Conservation (phyloP, 2,113 vertebrate species). For the Salvelinus fontinalis region DNA sequence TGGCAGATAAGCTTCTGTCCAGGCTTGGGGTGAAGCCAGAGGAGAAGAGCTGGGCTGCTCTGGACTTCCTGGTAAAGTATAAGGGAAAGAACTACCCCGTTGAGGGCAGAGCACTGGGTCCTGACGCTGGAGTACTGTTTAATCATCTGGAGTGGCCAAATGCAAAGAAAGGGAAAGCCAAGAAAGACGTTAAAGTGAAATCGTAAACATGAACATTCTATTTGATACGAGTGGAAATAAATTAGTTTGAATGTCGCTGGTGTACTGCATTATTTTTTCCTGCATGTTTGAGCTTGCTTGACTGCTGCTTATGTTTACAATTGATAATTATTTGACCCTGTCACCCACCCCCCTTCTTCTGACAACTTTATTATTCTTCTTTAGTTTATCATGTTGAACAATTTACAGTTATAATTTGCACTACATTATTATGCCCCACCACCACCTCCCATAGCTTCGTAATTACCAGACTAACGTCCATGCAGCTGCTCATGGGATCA, state of each 20-base stretch:
- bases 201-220: background rate
- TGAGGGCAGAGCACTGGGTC: slow-evolving; percentile 83
- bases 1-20: no score
- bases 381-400: no score
- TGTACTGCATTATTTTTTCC: background rate
- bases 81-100: slow-evolving; percentile 74
- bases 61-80: slow-evolving; percentile 31
- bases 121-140: slow-evolving; percentile 84
- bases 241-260: background rate
- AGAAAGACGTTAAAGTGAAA: slow-evolving; percentile 33
- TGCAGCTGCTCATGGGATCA: no score
- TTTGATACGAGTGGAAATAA: background rate
- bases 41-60: no score
- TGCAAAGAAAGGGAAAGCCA: slow-evolving; percentile 34
- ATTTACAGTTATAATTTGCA: no score
- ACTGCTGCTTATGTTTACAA: background rate
- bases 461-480: no score
- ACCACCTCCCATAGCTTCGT: no score
- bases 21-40: no score
- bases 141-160: slow-evolving; percentile 73
- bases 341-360: no score
- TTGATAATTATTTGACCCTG: background rate
- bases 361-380: no score
- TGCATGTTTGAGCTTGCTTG: background rate
- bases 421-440: no score